A percentile compares a stretch with the other conserved stretches of the same genome.
These are phyloP conservation scores for Agapornis roseicollis DNA, from an alignment of 2,113 vertebrate species.

Conservation along the genomic window DNA sequence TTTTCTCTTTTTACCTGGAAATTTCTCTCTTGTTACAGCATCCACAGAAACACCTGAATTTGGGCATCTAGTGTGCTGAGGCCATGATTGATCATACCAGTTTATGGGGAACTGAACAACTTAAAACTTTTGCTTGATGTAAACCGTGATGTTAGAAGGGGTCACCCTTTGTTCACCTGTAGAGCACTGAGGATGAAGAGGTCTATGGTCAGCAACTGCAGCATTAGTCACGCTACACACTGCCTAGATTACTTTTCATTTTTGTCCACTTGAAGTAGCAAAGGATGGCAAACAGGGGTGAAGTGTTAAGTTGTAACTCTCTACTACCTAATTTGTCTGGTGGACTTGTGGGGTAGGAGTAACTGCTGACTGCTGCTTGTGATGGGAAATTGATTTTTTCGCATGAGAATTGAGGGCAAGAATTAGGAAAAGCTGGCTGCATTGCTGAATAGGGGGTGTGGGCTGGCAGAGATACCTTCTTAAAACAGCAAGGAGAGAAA, in stretches of 20 bases:
- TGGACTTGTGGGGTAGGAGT: not conserved
- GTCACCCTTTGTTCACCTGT: not conserved
- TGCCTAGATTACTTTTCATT: not conserved
- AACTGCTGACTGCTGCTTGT: not conserved
- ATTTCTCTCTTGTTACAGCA: not conserved
- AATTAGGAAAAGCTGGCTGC: not conserved
- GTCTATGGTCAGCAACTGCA: not conserved
- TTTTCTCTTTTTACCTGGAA: not conserved
- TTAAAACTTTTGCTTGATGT: not conserved
- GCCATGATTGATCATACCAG: not conserved
- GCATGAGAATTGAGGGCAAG: not conserved
- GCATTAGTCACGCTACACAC: not conserved
- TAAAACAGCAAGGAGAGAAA: not conserved
- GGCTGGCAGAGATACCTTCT: not conserved
- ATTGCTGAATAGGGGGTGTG: not conserved
- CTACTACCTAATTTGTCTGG: not conserved
- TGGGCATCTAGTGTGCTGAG: not conserved
- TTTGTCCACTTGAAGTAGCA: not conserved
- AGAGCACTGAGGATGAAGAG: not conserved
- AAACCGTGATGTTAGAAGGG: not conserved
- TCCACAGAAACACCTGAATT: not conserved
- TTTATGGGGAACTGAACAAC: not conserved
- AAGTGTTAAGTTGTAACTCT: not conserved
- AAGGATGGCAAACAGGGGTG: not conserved
- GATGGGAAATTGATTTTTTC: not conserved